A percentile compares a stretch with the other conserved stretches of the same genome.
phyloP scores from a whole-genome alignment of 2,797 vertebrate genomes.

The Pipistrellus kuhlii region DNA sequence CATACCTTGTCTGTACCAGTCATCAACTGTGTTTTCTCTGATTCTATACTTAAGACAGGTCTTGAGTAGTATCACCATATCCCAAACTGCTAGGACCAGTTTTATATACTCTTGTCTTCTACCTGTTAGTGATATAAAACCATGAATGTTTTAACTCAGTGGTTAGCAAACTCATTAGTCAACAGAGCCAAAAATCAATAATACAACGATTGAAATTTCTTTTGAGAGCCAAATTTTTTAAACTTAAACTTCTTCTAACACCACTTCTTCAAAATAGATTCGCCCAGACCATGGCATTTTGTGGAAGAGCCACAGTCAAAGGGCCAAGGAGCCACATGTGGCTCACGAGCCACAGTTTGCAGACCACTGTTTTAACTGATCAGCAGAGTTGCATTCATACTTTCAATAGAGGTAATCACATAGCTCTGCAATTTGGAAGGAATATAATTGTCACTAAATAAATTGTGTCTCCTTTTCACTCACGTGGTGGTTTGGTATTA shows the following conservation, averaged over 20 bases:
- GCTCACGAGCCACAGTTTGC: no score
- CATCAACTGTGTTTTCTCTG: neutral
- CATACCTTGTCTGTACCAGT: neutral
- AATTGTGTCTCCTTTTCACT: neutral
- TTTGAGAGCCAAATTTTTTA: no score
- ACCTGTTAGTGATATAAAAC: neutral
- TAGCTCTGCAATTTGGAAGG: slow-evolving; percentile 12
- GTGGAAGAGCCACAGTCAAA: no score
- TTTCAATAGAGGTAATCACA: neutral
- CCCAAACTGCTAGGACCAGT: neutral
- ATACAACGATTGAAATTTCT: no score
- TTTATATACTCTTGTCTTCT: slow-evolving; percentile 33
- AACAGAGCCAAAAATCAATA: no score
- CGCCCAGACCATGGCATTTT: no score
- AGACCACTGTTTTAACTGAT: neutral
- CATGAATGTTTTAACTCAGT: neutral
- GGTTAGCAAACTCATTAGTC: no score
- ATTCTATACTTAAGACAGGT: neutral
- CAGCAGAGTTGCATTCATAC: neutral
- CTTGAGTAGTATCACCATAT: neutral
- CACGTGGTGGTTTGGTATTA: neutral
- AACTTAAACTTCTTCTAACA: no score
- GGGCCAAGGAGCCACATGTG: no score
- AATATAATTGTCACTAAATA: slow-evolving; percentile 24
- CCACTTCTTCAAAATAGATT: no score